Evolutionary conservation across 2,113 vertebrate species (phyloP), one percentile per base, ranked within the genome.

Genomic region (Tamias sibiricus): DNA sequence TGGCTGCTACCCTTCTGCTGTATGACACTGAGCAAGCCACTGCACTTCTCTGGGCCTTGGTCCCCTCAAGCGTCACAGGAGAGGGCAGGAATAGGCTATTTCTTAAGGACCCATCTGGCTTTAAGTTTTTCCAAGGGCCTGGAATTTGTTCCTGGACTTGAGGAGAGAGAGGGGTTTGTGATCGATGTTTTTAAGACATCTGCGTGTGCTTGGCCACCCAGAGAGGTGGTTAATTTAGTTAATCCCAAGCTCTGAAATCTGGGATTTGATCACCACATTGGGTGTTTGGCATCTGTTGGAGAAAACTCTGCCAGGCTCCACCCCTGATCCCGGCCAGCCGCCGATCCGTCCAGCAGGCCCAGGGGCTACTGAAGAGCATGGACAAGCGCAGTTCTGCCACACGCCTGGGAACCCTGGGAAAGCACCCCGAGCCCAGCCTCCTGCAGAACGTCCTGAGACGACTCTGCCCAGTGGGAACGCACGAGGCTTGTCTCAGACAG

Each of bases 141-240:
- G 32, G 77, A 42, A 37, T 93, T 87, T 81, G 95, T 92, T 93
- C 93, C 89, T 49, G 44, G 71, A 71, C 49, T 30, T 88, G 28
- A 88, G 22, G 35, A 54, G 44, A 35, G 44, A 35, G 42, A 57
- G 32, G 16, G 16, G 4, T 12, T 88, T 80, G 30, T 54, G 42
- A 92, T 47, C 94, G 81, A 75, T 90, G 68, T 95, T 90, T 92
- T 76, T 37, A 64, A 90, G 85, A 77, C 22, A 71, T 76, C 37
- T 75, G 81, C 44, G 57, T 95, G 64, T 94, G 75, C 71, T 80
- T 71, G 85, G 64, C 47, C n/a, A 49, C 85, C 76, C 82, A 52
- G 66, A 80, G 14, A 62, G 32, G 68, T 40, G 72, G 69, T 90
- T 94, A 74, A 83, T 76, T 77, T 90, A 76, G 80, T 87, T 83